Evolutionary conservation across 2,888 invertebrate genomes (phyloP), one percentile per base, ranked within the genome.

Genomic region (Leptopilina myrica): DNA sequence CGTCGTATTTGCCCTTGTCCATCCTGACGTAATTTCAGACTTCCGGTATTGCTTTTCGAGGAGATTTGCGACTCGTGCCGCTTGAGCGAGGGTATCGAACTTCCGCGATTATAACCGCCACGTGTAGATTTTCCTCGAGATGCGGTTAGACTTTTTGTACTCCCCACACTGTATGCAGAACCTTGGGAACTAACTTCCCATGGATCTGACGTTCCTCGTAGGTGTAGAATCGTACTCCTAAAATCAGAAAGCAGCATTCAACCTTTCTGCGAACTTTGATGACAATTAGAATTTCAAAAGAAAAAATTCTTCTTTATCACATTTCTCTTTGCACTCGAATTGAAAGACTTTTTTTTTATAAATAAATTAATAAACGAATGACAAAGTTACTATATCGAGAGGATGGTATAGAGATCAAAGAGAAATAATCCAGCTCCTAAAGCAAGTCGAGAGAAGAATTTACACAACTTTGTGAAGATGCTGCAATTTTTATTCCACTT

Each of bases 201-300:
- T 59, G 93, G 93, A 81, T 94, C 94, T 26, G 93, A 92, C 1
- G 93, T 92, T 83, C 92, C 92, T 14, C 94, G 92, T 43, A 94
- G 90, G 84, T 94, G 94, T 53, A 94, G 90, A 79, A 94, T 92
- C 78, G 93, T 92, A 15, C 93, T 93, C 88, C 94, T 94, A 91
- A 4, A 87, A 89, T 73, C 73, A 73, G 56, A 73, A 56, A 73
- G 73, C 53, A 56, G 73, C 15, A 56, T 53, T n/a, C 40, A 73
- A 40, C 40, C 15, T 56, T 33, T 26, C 15, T 73, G 15, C 8
- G n/a, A 53, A 4, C 33, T 4, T 33, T 43, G 9, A 1, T 59
- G 7, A 46, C 20, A n/a, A 26, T 2, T 67, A 62, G 62, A 62
- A 33, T 14, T 64, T 64, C 20, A 8, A 33, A 26, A n/a, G n/a